Percentiles rank a stretch among this genome's conserved stretches.
Evolutionary conservation across 2,797 vertebrate genomes (phyloP).

Genomic region (Tokudaia muenninki): DNA sequence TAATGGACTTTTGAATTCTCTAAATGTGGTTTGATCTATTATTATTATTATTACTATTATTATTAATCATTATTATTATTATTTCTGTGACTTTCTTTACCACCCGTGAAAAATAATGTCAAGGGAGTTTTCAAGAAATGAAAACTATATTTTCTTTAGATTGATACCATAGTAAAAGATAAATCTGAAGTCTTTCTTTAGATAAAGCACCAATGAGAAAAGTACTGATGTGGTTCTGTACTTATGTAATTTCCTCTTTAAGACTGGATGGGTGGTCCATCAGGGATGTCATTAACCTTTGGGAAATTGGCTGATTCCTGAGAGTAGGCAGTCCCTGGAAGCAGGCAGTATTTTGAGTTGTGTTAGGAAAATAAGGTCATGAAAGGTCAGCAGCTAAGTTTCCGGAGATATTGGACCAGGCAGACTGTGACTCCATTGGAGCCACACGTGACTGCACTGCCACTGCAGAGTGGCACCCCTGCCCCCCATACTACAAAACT

Average conservation of each 20-base stretch:
- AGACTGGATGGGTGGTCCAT: slow-evolving; percentile 26
- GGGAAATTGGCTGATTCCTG: slow-evolving; percentile 49
- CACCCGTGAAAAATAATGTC: slow-evolving; percentile 18
- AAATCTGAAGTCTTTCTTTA: slow-evolving; percentile 16
- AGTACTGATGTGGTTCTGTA: slow-evolving; percentile 48
- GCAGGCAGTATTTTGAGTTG: slow-evolving; percentile 15
- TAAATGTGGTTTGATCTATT: slow-evolving; percentile 39
- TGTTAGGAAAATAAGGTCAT: slow-evolving; percentile 62
- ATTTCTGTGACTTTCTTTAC: slow-evolving; percentile 60
- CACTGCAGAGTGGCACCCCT: background rate
- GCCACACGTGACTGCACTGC: slow-evolving; percentile 8
- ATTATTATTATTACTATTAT: slow-evolving; percentile 10
- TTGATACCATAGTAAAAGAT: background rate
- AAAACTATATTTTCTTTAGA: background rate
- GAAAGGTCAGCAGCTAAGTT: slow-evolving; percentile 66
- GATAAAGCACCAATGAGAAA: slow-evolving; percentile 54
- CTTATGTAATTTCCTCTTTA: slow-evolving; percentile 45
- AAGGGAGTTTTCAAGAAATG: background rate
- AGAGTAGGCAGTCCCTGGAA: slow-evolving; percentile 53
- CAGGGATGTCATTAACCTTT: slow-evolving; percentile 65
- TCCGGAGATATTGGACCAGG: background rate
- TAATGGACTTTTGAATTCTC: slow-evolving; percentile 40
- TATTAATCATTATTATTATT: background rate
- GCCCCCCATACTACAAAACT: background rate
- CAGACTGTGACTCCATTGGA: slow-evolving; percentile 16